Evolutionary conservation across 1,140 invertebrate species (phyloP).

Genomic region (Patella vulgata): DNA sequence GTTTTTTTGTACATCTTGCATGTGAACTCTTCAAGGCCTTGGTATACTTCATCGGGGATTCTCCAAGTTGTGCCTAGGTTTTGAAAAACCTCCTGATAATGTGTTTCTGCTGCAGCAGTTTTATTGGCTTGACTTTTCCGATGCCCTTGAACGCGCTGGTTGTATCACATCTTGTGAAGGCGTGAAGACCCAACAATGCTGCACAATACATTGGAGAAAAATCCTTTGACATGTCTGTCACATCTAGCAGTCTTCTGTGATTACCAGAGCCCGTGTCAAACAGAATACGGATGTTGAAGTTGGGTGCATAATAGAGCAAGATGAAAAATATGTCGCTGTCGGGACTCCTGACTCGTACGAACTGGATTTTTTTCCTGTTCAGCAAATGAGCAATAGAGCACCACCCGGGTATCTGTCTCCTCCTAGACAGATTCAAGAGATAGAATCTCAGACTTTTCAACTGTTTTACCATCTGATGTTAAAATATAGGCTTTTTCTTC

Average conservation of each 20-base stretch:
- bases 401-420: conserved; percentile 25
- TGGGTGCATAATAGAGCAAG: conserved; percentile 19
- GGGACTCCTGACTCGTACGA: conserved; percentile 13
- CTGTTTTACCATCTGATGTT: neutral
- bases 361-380: conserved; percentile 10
- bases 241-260: conserved; percentile 14
- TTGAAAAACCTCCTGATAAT: neutral
- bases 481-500: conserved; percentile 11
- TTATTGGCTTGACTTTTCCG: conserved; percentile 11
- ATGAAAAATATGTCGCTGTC: conserved; percentile 35
- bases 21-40: conserved; percentile 8
- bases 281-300: conserved; percentile 14
- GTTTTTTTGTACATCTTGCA: conserved; percentile 7
- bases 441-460: neutral
- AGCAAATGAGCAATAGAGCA: conserved; percentile 17
- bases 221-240: conserved; percentile 8
- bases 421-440: conserved; percentile 21
- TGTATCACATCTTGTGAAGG: conserved; percentile 2
- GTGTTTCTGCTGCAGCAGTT: neutral
- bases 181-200: conserved; percentile 5
- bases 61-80: conserved; percentile 2
- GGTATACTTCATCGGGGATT: neutral
- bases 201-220: neutral
- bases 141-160: conserved; percentile 13
- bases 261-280: conserved; percentile 33